Evolutionary conservation across 2,797 vertebrate species (phyloP), one percentile per base, ranked within the genome.

Genomic region (Acipenser ruthenus): DNA sequence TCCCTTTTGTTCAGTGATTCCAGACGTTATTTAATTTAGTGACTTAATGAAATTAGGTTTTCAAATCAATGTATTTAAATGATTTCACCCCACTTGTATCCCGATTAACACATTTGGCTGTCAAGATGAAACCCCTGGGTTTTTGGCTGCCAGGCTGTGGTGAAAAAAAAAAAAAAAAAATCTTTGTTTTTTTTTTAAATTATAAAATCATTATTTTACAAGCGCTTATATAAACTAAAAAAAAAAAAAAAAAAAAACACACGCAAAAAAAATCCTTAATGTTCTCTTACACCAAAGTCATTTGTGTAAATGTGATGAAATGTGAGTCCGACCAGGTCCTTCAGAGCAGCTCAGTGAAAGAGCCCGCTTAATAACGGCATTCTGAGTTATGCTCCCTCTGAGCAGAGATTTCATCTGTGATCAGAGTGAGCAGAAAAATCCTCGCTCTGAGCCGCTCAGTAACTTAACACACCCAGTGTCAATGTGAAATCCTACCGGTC

Each of bases 41-140:
- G 73, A 81, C 76, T 82, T 79, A 77, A 81, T 86, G 80, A 81
- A 77, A 70, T 80, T 73, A 75, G 79, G 82, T 83, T 86, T 86
- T 73, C 71, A 79, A 79, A 79, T 84, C 81, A 84, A 79, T 79
- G 77, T 67, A 72, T 74, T 73, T 50, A 64, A 65, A 70, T 82
- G 69, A 69, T 82, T 82, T 37, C 23, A 37, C 23, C 37, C 23
- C 23, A 1, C 23, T 37, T 37, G 23, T 37, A 4, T 37, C 23
- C 23, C 4, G 15, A 18, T 18, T 18, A 18, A 18, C 15, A 18
- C 15, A 18, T 18, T 18, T 18, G 15, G 15, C 15, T 18, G 15
- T 37, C 23, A 37, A 37, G n/a, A 55, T 55, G 52, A n/a, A n/a
- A 55, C 52, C 9, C 52, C n/a, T 55, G 52, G 3, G n/a, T 55